Conservation (phyloP, 35 echinoderm and acorn worm species). For the Ophiothrix spiculata region DNA sequence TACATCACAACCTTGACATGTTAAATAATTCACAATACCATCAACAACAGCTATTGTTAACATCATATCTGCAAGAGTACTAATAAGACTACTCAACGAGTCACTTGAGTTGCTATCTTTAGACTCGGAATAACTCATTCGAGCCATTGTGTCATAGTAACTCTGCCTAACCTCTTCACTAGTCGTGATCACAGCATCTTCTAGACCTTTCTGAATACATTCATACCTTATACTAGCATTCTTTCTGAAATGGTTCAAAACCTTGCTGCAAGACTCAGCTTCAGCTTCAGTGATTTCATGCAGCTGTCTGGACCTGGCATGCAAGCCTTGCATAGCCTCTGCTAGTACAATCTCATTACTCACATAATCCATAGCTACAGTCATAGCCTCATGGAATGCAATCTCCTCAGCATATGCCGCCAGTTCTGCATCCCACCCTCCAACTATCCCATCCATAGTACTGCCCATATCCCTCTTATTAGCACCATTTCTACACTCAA, state of each 20-base stretch:
- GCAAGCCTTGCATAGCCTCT: conserved; percentile 53
- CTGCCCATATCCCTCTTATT: background rate
- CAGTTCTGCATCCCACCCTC: conserved; percentile 40
- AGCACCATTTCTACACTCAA: background rate
- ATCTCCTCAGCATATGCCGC: conserved; percentile 56
- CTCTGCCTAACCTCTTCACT: conserved; percentile 53
- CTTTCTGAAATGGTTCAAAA: conserved; percentile 36
- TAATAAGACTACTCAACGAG: conserved; percentile 15
- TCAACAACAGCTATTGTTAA: conserved; percentile 27
- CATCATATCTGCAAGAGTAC: conserved; percentile 20
- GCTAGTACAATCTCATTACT: conserved; percentile 58
- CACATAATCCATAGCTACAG: conserved; percentile 53
- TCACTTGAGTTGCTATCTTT: conserved; percentile 17
- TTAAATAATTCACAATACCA: conserved; percentile 1
- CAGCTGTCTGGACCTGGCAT: conserved; percentile 44
- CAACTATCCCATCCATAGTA: conserved; percentile 13
- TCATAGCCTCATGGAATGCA: conserved; percentile 60
- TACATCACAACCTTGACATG: background rate
- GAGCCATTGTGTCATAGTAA: conserved; percentile 39
- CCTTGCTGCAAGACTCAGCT: conserved; percentile 31
- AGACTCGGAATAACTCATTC: conserved; percentile 10
- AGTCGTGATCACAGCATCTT: conserved; percentile 33
- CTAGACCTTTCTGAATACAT: conserved; percentile 37
- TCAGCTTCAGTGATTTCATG: conserved; percentile 48
- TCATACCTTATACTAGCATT: conserved; percentile 40